phyloP scores from a whole-genome alignment of 2,888 invertebrate species.

The Phyllotreta striolata region DNA sequence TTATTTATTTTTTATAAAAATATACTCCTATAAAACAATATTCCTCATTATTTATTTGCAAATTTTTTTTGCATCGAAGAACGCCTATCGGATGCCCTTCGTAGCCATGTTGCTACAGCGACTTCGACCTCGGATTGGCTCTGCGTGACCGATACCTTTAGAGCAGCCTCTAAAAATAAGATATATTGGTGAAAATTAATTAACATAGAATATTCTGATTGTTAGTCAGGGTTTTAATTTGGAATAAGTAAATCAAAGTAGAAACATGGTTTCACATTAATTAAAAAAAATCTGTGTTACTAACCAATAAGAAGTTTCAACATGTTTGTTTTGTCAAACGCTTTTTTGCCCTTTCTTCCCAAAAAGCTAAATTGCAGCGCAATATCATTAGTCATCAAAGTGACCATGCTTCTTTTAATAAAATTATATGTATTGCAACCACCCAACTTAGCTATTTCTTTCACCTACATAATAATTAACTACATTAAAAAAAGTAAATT shows the following conservation, averaged over 20 bases:
- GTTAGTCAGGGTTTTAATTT: constrained; percentile 17
- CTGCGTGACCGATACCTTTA: not conserved
- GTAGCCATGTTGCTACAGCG: constrained; percentile 15
- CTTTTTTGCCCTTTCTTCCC: constrained; percentile 16
- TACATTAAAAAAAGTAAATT: too few species aligned
- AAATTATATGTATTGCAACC: constrained; percentile 18
- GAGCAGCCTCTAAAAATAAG: constrained; percentile 13
- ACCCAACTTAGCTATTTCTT: constrained; percentile 19
- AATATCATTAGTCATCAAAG: constrained; percentile 4
- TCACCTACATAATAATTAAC: constrained; percentile 17
- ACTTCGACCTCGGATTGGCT: constrained; percentile 6
- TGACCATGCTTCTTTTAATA: constrained; percentile 15
- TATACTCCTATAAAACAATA: too few species aligned
- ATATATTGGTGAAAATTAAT: too few species aligned
- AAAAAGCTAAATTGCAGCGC: constrained; percentile 15
- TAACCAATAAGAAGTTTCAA: not conserved
- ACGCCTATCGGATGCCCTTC: constrained; percentile 9
- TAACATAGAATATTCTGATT: constrained; percentile 3
- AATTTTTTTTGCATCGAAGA: too few species aligned
- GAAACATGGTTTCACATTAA: too few species aligned
- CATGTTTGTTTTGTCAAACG: constrained; percentile 10
- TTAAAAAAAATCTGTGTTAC: too few species aligned
- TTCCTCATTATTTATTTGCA: too few species aligned
- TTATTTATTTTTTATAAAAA: too few species aligned
- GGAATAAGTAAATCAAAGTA: too few species aligned